Base-by-base conservation (phyloP, 2,888 invertebrate species). In the Folsomia manolachei region DNA sequence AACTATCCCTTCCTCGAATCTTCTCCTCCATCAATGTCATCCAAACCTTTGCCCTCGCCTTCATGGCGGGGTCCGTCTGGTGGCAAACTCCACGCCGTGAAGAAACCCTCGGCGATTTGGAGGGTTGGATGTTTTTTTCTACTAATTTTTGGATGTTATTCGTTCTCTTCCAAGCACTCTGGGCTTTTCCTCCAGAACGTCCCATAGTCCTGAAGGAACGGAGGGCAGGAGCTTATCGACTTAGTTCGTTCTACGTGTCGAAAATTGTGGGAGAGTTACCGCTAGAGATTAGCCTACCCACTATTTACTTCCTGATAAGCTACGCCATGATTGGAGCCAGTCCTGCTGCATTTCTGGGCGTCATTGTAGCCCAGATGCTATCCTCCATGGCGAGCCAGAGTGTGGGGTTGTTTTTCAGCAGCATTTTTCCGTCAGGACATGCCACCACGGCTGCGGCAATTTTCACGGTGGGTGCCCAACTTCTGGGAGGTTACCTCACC, bases 41-140 rank as follows among this genome's bases (percentile, higher is more conserved):
- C 71, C 91, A 92, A 84, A 91, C 91, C 1, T 86, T 91, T 76
- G 88, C 89, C 9, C 83, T 91, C 77, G 90, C 89, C 1, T 81
- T 91, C 74, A 86, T 91, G 83, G 89, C 90, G 1, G 91, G 92
- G 7, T 86, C 90, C 25, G 85, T 92, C 63, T 92, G 92, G 92
- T 91, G 90, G 82, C 89, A 91, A 82, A 84, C 91, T 79, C 89
- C 90, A 11, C 85, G 91, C 71, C 88, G 87, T 26, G 92, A 92
- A 82, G 89, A 89, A 76, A 88, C 89, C 18, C 84, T 92, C 64
- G 89, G 90, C 79, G 91, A 92, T 83, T 88, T 91, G 74, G 90
- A 91, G 83, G 92, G 92, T 62, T 90, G 91, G 91, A 90, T 92
- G 89, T 92, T 92, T 83, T 92, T 91, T 84, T 90, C 90, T 73